Evolutionary conservation across 2,797 vertebrate genomes (phyloP).

Genomic region (Philypnodon macrostomus): DNA sequence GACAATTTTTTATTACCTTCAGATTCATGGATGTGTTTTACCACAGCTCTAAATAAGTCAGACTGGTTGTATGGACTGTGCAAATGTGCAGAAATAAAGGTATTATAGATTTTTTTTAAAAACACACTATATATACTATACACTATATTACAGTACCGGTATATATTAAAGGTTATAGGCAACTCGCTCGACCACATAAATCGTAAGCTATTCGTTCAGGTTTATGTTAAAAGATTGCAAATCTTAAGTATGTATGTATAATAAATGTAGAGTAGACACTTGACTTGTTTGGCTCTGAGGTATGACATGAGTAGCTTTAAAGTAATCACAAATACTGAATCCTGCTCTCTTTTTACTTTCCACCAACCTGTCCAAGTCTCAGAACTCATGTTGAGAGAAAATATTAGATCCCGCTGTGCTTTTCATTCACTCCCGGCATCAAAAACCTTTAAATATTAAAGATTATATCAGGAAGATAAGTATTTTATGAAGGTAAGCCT

Average conservation of each 20-base stretch:
- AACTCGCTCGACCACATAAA: no score
- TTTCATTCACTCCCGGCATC: conserved; percentile 16
- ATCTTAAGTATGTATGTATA: no score
- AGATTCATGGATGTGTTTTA: conserved; percentile 17
- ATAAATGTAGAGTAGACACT: no score
- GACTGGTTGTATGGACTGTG: not conserved
- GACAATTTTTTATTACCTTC: not conserved
- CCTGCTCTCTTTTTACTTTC: conserved; percentile 47
- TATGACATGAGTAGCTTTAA: no score
- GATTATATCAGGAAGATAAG: conserved; percentile 52
- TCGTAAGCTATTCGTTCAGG: no score
- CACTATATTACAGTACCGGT: no score
- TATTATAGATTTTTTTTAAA: not conserved
- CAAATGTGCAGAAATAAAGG: not conserved
- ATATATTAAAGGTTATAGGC: no score
- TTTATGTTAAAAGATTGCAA: no score
- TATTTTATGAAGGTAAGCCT: conserved; percentile 39
- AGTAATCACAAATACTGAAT: no score
- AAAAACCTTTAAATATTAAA: conserved; percentile 50
- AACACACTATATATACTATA: no score
- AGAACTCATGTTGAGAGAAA: conserved; percentile 40
- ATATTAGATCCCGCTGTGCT: conserved; percentile 48
- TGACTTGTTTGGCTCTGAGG: no score
- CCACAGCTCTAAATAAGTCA: conserved; percentile 6
- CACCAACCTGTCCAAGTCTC: conserved; percentile 15